These are phyloP conservation scores for Caerostris darwini DNA, from an alignment of 1,140 invertebrate species.

Conservation along the genomic window DNA sequence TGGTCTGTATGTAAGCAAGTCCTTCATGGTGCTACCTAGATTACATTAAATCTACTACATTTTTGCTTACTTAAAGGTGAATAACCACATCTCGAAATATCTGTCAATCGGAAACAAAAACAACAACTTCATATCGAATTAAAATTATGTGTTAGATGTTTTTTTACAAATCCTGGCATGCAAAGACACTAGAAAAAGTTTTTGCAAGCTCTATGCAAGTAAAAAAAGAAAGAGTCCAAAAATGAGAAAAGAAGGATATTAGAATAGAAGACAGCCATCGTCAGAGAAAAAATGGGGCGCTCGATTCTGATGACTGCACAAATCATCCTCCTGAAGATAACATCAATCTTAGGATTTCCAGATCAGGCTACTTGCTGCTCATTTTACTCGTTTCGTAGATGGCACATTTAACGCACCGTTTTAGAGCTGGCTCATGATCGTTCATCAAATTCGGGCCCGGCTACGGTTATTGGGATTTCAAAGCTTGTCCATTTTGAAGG, in stretches of 20 bases:
- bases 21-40: too few relatives aligned
- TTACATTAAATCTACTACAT: too few relatives aligned
- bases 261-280: slow-evolving; percentile 57
- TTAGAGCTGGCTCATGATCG: slow-evolving; percentile 67
- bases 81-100: too few relatives aligned
- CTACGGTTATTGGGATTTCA: slow-evolving; percentile 52
- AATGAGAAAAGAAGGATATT: slow-evolving; percentile 41
- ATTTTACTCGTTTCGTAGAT: slow-evolving; percentile 62
- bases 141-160: too few relatives aligned
- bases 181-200: too few relatives aligned
- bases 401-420: slow-evolving; percentile 62
- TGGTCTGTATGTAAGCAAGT: too few relatives aligned
- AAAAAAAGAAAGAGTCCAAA: not conserved
- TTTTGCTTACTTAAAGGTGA: too few relatives aligned
- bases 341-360: slow-evolving; percentile 71
- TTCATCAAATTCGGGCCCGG: slow-evolving; percentile 40
- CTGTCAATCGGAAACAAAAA: too few relatives aligned
- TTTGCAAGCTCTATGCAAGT: too few relatives aligned
- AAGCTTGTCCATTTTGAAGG: slow-evolving; percentile 33
- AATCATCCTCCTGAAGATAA: slow-evolving; percentile 68
- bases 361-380: slow-evolving; percentile 37
- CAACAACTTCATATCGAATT: too few relatives aligned
- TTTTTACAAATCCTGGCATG: too few relatives aligned
- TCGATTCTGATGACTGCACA: slow-evolving; percentile 57
- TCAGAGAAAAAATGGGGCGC: slow-evolving; percentile 43